Conservation (phyloP, 2,888 invertebrate genomes). For the Megastigmus dorsalis region DNA sequence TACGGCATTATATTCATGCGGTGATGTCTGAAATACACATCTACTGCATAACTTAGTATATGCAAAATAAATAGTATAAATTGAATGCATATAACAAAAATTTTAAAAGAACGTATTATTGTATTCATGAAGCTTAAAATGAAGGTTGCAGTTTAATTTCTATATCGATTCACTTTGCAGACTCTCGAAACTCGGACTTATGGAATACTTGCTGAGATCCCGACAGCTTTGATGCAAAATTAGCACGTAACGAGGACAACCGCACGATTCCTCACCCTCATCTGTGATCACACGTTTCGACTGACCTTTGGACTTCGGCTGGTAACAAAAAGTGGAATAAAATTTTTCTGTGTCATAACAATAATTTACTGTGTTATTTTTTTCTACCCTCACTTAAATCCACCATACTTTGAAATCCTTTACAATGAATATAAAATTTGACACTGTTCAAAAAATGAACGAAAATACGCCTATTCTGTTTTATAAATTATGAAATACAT, state of each 20-base stretch:
- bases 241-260: constrained; percentile 68
- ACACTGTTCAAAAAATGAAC: too few relatives aligned
- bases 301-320: constrained; percentile 70
- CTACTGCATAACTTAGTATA: too few relatives aligned
- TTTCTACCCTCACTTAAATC: not conserved
- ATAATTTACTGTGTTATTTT: constrained; percentile 35
- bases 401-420: not conserved
- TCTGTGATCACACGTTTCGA: constrained; percentile 74
- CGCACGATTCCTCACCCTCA: constrained; percentile 73
- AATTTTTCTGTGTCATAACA: constrained; percentile 74
- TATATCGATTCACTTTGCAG: constrained; percentile 53
- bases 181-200: constrained; percentile 63
- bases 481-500: too few relatives aligned
- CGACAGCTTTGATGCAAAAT: constrained; percentile 65
- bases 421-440: too few relatives aligned
- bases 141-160: not conserved
- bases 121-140: not conserved
- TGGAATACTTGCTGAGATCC: constrained; percentile 67
- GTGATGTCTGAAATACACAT: too few relatives aligned
- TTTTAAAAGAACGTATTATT: not conserved
- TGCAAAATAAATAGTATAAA: too few relatives aligned
- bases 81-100: too few relatives aligned
- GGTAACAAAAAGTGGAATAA: constrained; percentile 72
- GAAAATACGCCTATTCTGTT: too few relatives aligned
- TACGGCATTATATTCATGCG: too few relatives aligned